Evolutionary conservation across 2,888 invertebrate species (phyloP).

Genomic region (Brachypterus glaber): DNA sequence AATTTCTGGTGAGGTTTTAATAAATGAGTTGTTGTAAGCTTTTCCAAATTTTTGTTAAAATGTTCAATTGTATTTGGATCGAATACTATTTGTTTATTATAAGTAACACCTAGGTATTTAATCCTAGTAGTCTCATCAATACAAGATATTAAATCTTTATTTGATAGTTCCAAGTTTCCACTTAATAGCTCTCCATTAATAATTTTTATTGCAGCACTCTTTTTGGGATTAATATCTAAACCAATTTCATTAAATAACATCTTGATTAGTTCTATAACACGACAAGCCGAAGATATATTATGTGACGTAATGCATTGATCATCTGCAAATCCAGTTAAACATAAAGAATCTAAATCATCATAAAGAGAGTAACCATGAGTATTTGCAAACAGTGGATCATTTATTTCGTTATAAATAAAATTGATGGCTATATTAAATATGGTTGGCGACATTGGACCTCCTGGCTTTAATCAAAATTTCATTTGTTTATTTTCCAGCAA

Average conservation of each 20-base stretch:
- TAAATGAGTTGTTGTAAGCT: too few species aligned
- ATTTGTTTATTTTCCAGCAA: too few species aligned
- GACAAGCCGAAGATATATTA: neutral
- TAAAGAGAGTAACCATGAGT: neutral
- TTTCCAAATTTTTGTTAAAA: too few species aligned
- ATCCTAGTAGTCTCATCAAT: too few species aligned
- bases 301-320: neutral
- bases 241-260: neutral
- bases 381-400: neutral
- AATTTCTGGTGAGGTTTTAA: too few species aligned
- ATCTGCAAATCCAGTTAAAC: neutral
- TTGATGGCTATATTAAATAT: neutral
- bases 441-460: neutral
- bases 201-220: neutral
- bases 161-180: too few species aligned
- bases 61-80: too few species aligned
- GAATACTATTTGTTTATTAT: too few species aligned
- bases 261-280: neutral
- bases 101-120: too few species aligned
- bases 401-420: slow-evolving; percentile 1
- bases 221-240: neutral
- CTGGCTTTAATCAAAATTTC: too few species aligned
- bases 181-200: neutral
- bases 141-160: too few species aligned
- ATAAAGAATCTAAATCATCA: neutral